Conservation (phyloP, 2,113 vertebrate species). For the Leptodactylus fuscus region DNA sequence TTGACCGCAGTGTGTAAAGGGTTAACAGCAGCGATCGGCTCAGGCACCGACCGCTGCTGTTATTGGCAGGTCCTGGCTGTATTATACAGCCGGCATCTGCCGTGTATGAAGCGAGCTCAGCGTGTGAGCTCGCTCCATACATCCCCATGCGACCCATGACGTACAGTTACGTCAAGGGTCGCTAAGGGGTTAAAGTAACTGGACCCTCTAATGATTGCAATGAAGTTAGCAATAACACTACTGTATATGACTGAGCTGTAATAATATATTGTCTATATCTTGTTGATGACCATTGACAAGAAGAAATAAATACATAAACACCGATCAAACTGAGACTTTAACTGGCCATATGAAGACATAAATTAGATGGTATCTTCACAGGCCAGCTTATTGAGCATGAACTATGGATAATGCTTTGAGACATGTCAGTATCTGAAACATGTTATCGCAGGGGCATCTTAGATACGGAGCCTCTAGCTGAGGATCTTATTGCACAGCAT, state of each 20-base stretch:
- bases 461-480: constrained; percentile 24
- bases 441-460: constrained; percentile 12
- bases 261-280: background rate
- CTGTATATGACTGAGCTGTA: background rate
- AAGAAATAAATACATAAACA: background rate
- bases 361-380: constrained; percentile 33
- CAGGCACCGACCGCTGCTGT: too few species aligned
- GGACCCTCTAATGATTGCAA: background rate
- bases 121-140: too few species aligned
- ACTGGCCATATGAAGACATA: background rate
- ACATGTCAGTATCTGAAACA: constrained; percentile 25
- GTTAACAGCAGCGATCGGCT: too few species aligned
- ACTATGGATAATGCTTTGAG: constrained; percentile 1
- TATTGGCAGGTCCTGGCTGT: too few species aligned
- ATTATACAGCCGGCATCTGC: too few species aligned
- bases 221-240: background rate
- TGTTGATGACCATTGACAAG: background rate
- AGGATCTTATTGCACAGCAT: constrained; percentile 39
- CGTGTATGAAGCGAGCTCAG: too few species aligned
- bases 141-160: too few species aligned
- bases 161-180: too few species aligned
- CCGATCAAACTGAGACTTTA: background rate
- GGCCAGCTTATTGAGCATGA: constrained; percentile 26
- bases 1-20: too few species aligned
- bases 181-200: too few species aligned